These are phyloP conservation scores for Drosophila pseudotakahashii DNA, from an alignment of 2,888 invertebrate genomes.

Conservation along the genomic window DNA sequence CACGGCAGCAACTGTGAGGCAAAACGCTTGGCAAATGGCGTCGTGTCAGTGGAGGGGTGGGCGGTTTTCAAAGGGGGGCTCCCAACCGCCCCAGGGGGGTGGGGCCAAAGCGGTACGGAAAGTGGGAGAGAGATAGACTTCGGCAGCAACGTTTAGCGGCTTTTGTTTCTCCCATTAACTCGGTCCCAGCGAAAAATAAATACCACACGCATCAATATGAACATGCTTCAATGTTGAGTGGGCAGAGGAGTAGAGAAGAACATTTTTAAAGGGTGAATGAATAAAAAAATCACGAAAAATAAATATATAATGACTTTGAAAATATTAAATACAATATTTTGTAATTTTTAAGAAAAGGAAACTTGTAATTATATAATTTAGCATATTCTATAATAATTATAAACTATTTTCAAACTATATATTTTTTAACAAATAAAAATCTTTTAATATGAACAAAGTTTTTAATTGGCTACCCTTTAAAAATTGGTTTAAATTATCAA, in stretches of 20 bases:
- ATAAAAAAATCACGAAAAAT: no score
- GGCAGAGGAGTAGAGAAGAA: not conserved
- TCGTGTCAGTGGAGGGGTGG: slow-evolving; percentile 57
- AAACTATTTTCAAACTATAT: no score
- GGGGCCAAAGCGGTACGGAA: not conserved
- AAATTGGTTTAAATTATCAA: no score
- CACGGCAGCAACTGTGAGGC: slow-evolving; percentile 18
- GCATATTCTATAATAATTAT: no score
- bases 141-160: slow-evolving; percentile 42
- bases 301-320: no score
- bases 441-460: no score
- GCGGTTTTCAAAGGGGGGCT: slow-evolving; percentile 4
- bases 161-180: slow-evolving; percentile 62
- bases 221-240: slow-evolving; percentile 6
- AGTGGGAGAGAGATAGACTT: slow-evolving; percentile 15
- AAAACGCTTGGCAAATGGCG: slow-evolving; percentile 70
- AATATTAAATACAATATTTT: not conserved
- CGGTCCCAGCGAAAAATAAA: slow-evolving; percentile 27
- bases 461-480: no score
- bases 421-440: no score
- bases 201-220: slow-evolving; percentile 39
- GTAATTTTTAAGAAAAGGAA: no score
- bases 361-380: no score
- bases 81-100: not conserved
- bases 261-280: not conserved